Evolutionary conservation across 2,797 vertebrate species (phyloP).

Genomic region (Distichodus sexfasciatus): DNA sequence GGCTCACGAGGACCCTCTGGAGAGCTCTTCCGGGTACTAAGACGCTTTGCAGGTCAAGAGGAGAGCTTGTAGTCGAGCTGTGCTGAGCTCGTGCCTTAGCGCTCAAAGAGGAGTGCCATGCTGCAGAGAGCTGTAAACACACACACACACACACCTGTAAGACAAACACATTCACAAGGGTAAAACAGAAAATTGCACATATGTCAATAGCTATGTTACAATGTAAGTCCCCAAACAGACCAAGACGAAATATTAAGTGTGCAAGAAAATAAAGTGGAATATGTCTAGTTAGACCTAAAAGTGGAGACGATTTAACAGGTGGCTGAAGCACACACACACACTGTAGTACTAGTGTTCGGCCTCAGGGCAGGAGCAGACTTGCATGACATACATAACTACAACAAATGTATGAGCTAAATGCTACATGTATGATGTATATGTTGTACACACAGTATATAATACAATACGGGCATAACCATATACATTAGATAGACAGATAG

Average conservation of each 20-base stretch:
- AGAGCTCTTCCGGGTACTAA: conserved; percentile 93
- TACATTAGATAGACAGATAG: too few relatives aligned
- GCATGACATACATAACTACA: neutral
- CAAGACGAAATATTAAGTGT: too few relatives aligned
- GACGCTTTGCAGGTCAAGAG: conserved; percentile 92
- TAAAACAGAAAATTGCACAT: too few relatives aligned
- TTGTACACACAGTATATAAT: too few relatives aligned
- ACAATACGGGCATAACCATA: too few relatives aligned
- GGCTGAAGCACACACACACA: too few relatives aligned
- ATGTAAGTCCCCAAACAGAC: too few relatives aligned
- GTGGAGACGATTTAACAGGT: neutral
- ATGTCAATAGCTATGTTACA: too few relatives aligned
- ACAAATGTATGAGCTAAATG: neutral
- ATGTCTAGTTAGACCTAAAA: too few relatives aligned
- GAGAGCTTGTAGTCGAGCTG: conserved; percentile 92
- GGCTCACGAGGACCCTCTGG: conserved; percentile 91
- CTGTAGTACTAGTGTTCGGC: neutral
- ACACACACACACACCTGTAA: neutral
- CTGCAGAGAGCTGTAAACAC: conserved; percentile 81
- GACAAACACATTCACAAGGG: too few relatives aligned
- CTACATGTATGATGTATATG: neutral
- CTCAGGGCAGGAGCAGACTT: neutral
- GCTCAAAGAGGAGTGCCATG: conserved; percentile 88
- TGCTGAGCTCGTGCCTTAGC: conserved; percentile 88
- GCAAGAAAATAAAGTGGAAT: too few relatives aligned